Percentiles rank a stretch among this genome's conserved stretches.
phyloP scores from a whole-genome alignment of 2,888 invertebrate genomes.

The Stenichneumon culpator region DNA sequence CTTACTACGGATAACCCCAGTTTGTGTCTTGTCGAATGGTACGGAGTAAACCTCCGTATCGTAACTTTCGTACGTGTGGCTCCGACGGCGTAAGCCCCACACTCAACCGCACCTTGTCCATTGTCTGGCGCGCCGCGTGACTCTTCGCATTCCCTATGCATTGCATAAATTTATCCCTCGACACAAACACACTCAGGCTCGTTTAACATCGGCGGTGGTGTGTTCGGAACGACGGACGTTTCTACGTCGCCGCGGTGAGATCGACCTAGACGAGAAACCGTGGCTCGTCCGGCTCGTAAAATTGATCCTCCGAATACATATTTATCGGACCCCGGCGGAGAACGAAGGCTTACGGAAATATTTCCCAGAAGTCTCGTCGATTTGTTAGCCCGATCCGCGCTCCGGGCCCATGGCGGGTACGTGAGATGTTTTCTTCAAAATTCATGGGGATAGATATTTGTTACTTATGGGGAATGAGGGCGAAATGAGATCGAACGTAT shows the following conservation, averaged over 20 bases:
- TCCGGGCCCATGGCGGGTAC: too few relatives aligned
- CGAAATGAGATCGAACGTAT: too few relatives aligned
- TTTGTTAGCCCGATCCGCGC: background rate
- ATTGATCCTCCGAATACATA: slow-evolving; percentile 50
- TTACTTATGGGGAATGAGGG: too few relatives aligned
- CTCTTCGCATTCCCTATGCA: slow-evolving; percentile 56
- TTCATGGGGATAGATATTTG: too few relatives aligned
- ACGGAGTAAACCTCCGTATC: slow-evolving; percentile 12
- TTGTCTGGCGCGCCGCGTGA: slow-evolving; percentile 59
- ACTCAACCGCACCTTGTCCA: slow-evolving; percentile 64
- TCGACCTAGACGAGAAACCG: slow-evolving; percentile 49
- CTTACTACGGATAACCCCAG: background rate
- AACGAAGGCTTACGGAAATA: slow-evolving; percentile 7
- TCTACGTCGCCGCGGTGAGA: slow-evolving; percentile 47
- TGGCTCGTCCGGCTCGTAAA: slow-evolving; percentile 15
- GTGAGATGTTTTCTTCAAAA: too few relatives aligned
- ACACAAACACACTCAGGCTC: background rate
- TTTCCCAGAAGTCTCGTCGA: slow-evolving; percentile 6
- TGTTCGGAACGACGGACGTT: background rate
- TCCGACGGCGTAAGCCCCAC: slow-evolving; percentile 34
- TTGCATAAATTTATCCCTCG: slow-evolving; percentile 65
- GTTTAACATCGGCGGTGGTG: background rate
- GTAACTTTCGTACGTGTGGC: slow-evolving; percentile 12
- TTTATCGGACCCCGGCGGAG: slow-evolving; percentile 22
- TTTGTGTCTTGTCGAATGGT: slow-evolving; percentile 26